Base-by-base conservation (phyloP, 2,797 vertebrate genomes). In the Manis pentadactyla region DNA sequence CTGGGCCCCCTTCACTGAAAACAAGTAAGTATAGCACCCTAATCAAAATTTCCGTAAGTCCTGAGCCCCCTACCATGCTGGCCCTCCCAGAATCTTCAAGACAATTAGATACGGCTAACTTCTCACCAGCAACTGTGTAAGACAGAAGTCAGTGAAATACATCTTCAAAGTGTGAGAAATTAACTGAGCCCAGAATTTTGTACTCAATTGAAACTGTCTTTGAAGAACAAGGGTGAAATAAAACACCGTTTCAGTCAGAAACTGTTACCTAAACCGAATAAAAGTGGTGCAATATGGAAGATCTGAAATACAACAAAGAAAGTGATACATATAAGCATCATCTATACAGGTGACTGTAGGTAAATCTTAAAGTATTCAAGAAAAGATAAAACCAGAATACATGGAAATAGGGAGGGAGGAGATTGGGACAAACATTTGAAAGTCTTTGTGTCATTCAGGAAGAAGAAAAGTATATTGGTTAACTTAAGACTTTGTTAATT, bases 81-180 rank as follows among this genome's bases (percentile, higher is more conserved):
- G 42, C 82, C 90, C n/a, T 78, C 73, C 46, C 49, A 51, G 78
- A 55, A 55, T 73, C 31, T 66, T 87, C 18, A 97, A 91, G 63
- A 68, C n/a, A 27, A 18, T 42, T 55, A 64, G 51, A 29, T 55
- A 69, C 27, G 74, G 13, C 57, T 64, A 19, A 84, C 87, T 61
- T 77, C 49, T 94, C 17, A 55, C 19, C 42, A 42, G 17, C 46
- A 90, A 23, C 53, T 61, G 1, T 61, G 3, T 57, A 21, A 46
- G 71, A 82, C 51, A 93, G 82, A 68, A 93, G 73, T 53, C 13
- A 4, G n/a, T 49, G 39, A 77, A 83, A 49, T 59, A 27, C 4
- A 23, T 53, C 75, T 84, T 95, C 51, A n/a, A 29, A 79, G 46
- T 77, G 9, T 55, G 42, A 97, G 61, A 95, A 92, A 64, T 85